Base-by-base conservation (phyloP, 2,113 vertebrate genomes). In the Clarias macrocephalus region DNA sequence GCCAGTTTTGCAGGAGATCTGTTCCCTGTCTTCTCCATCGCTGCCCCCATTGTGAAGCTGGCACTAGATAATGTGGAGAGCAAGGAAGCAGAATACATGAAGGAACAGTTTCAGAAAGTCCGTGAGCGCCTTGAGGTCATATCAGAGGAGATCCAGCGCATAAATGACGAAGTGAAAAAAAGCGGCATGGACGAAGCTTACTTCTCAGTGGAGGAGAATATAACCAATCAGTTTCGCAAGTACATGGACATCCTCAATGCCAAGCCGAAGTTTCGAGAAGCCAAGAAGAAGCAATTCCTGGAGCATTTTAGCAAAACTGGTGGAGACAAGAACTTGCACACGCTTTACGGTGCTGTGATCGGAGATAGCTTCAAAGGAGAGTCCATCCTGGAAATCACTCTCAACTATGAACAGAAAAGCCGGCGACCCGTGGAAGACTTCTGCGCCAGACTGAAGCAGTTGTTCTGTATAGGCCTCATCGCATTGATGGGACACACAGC, bases 191-290 rank as follows among this genome's bases (percentile, higher is more conserved):
- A 96, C 5, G 84, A 90, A 0, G 56, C 91, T 21, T 96, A 96
- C 68, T 96, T 96, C 90, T 91, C 94, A 0, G 89, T 95, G 56
- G 95, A 95, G 86, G 95, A 95, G 87, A 95, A 96, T 91, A 91
- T 96, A 88, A 95, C 89, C 0, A 96, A 95, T 90, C 95, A 95
- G 89, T 96, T 96, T 90, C 93, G 95, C 85, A 96, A 96, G 87
- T 96, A 95, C 92, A 95, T 96, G 95, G 95, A 95, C 89, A 94
- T 96, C 90, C 94, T 96, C 28, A 95, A 95, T 1, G 94, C 95
- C 86, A 96, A 94, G 65, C 93, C 95, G 2, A 92, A 95, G 86
- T 96, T 92, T 89, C 16, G 92, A 54, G 94, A 96, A 19, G 95
- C 93, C 52, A 94, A 96, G 90, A 96, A 95, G 91, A 95, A 95